Conservation (phyloP, 2,888 invertebrate species). For the Morpho helenor region DNA sequence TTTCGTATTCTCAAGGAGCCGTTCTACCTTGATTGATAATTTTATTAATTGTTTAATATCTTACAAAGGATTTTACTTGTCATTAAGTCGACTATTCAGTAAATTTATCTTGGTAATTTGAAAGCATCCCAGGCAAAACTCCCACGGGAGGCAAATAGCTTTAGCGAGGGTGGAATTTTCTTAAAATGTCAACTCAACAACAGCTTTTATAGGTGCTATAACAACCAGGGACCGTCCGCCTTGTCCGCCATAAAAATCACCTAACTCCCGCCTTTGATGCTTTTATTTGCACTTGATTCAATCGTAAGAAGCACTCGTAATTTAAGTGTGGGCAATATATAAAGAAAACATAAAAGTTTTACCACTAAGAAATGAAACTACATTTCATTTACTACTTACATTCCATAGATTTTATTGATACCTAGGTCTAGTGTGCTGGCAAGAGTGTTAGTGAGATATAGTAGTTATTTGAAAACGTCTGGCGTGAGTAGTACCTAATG, state of each 20-base stretch:
- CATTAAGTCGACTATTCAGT: slow-evolving; percentile 60
- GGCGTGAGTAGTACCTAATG: too few species aligned
- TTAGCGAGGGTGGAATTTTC: slow-evolving; percentile 49
- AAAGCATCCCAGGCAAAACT: slow-evolving; percentile 51
- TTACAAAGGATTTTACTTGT: slow-evolving; percentile 48
- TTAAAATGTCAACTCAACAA: slow-evolving; percentile 65
- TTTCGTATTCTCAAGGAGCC: slow-evolving; percentile 22
- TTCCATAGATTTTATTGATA: too few species aligned
- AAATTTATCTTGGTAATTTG: slow-evolving; percentile 64
- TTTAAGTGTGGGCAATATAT: slow-evolving; percentile 30
- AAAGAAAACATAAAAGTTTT: slow-evolving; percentile 18
- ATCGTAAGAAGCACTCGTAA: slow-evolving; percentile 18
- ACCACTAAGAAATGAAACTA: too few species aligned
- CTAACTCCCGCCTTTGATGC: slow-evolving; percentile 34
- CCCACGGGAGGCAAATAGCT: slow-evolving; percentile 36
- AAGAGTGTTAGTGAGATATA: too few species aligned
- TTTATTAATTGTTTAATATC: slow-evolving; percentile 50
- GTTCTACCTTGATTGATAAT: slow-evolving; percentile 46
- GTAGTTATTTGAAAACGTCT: too few species aligned
- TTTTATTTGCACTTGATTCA: slow-evolving; percentile 25
- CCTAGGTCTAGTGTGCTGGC: too few species aligned
- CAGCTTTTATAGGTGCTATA: slow-evolving; percentile 66
- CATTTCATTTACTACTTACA: too few species aligned
- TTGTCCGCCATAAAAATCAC: slow-evolving; percentile 66
- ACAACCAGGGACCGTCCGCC: slow-evolving; percentile 60